Conservation (phyloP, 2,888 invertebrate species). For the Diadegma fenestrale region DNA sequence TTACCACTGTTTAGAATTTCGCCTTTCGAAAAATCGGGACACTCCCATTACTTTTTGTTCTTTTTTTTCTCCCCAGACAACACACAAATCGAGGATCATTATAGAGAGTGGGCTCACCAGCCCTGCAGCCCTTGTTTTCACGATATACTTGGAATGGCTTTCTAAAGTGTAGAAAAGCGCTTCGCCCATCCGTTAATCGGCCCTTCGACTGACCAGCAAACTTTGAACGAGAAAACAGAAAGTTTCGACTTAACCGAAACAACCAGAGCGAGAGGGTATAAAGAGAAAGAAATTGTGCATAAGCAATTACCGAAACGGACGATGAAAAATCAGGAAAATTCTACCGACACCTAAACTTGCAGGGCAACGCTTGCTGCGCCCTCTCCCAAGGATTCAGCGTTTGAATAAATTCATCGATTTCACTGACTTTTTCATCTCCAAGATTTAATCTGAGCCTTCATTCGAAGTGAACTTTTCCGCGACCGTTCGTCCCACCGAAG, state of each 20-base stretch:
- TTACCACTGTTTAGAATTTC: conserved; percentile 58
- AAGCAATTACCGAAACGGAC: conserved; percentile 26
- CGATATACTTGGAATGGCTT: conserved; percentile 1
- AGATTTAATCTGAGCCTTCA: not conserved
- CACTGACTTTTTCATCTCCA: not conserved
- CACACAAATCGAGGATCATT: conserved; percentile 48
- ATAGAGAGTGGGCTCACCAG: conserved; percentile 23
- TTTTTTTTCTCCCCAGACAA: conserved; percentile 18
- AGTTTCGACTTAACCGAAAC: conserved; percentile 1
- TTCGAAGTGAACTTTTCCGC: not conserved
- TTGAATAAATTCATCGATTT: not conserved
- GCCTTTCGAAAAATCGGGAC: conserved; percentile 22
- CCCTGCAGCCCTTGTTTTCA: conserved; percentile 1
- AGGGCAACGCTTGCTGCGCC: not conserved
- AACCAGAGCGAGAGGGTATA: conserved; percentile 5
- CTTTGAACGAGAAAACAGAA: conserved; percentile 20
- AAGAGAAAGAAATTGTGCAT: conserved; percentile 42
- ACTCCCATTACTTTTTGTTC: conserved; percentile 52
- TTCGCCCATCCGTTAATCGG: conserved; percentile 32
- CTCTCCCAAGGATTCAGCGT: conserved; percentile 3
- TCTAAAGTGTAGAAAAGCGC: conserved; percentile 31
- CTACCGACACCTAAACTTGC: conserved; percentile 1
- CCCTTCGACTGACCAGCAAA: conserved; percentile 17
- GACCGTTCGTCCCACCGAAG: too few species aligned
- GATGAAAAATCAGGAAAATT: conserved; percentile 59